Evolutionary conservation across 2,797 vertebrate genomes (phyloP).

Genomic region (Bufotes viridis): DNA sequence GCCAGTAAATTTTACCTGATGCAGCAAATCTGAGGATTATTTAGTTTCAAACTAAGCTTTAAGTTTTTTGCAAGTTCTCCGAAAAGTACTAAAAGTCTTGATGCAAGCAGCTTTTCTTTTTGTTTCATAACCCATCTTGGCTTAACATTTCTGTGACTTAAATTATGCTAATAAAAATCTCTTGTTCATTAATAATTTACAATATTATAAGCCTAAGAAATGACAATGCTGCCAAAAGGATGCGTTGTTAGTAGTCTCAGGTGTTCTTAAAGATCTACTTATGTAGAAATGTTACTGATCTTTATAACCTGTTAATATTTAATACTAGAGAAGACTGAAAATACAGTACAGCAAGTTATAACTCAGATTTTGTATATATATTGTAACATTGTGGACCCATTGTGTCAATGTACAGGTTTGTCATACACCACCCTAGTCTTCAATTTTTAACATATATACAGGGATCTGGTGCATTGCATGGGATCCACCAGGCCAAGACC

Average conservation of each 20-base stretch:
- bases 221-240: background rate
- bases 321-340: background rate
- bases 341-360: background rate
- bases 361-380: background rate
- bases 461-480: no score
- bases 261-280: background rate
- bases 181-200: conserved; percentile 6
- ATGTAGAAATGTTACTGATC: background rate
- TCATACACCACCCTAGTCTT: no score
- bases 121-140: background rate
- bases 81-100: background rate
- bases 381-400: no score
- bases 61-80: background rate
- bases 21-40: background rate
- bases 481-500: no score
- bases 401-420: no score
- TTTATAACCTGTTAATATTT: background rate
- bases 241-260: background rate
- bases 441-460: no score
- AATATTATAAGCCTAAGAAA: conserved; percentile 7
- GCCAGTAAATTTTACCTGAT: background rate
- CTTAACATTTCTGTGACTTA: background rate
- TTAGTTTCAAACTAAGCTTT: background rate
- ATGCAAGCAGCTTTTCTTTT: background rate
- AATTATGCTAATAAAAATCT: conserved; percentile 11